Evolutionary conservation across 2,797 vertebrate genomes (phyloP).

Genomic region (Neomorphus geoffroyi): DNA sequence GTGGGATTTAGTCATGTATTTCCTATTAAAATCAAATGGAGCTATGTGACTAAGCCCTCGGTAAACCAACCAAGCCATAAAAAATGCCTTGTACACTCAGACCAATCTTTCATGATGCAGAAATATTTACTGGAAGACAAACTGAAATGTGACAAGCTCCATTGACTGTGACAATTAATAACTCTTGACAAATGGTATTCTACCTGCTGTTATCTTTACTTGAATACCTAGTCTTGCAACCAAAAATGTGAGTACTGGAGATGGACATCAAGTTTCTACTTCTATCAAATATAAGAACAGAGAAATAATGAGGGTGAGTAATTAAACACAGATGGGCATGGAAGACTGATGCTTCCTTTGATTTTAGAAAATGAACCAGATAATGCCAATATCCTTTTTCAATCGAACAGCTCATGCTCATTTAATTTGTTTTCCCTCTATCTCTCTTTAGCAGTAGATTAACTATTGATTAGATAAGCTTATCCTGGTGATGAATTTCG

Average conservation of each 20-base stretch:
- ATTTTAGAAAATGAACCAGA: constrained; percentile 34
- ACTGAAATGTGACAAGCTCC: neutral
- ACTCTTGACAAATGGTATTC: neutral
- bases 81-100: neutral
- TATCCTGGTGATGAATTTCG: neutral
- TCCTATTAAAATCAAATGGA: constrained; percentile 26
- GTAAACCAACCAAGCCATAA: neutral
- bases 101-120: neutral
- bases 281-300: neutral
- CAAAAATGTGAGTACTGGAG: neutral
- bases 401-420: neutral
- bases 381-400: constrained; percentile 17
- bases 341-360: neutral
- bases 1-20: neutral
- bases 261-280: neutral
- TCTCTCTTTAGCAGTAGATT: constrained; percentile 14
- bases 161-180: neutral
- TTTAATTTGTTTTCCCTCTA: neutral
- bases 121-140: neutral
- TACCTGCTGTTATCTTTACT: neutral
- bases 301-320: neutral
- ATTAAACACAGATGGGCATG: neutral
- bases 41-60: constrained; percentile 21
- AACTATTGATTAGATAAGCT: constrained; percentile 22
- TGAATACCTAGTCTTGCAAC: neutral